These are phyloP conservation scores for Melangyna quadrimaculata DNA, from an alignment of 2,888 invertebrate genomes.

Conservation along the genomic window DNA sequence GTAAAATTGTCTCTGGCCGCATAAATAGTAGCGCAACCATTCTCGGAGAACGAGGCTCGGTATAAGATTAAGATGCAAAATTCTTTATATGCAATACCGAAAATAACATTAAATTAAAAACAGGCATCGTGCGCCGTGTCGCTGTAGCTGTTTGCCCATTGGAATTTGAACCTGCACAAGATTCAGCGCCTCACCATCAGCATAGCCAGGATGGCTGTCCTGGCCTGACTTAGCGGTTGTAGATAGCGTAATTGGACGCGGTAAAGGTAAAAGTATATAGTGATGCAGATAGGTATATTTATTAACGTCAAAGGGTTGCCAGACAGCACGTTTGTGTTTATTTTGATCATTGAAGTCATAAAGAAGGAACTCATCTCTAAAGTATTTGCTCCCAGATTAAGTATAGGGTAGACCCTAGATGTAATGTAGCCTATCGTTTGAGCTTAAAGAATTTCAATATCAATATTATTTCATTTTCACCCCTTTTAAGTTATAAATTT, in stretches of 20 bases:
- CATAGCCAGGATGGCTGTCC: constrained; percentile 14
- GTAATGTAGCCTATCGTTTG: no score
- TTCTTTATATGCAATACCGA: constrained; percentile 81
- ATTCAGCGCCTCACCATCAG: constrained; percentile 32
- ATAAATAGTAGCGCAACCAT: constrained; percentile 65
- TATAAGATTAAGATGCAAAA: constrained; percentile 81
- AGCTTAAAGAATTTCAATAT: no score
- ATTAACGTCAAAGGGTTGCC: constrained; percentile 50
- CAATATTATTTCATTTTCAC: no score
- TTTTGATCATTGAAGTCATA: no score
- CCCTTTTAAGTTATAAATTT: no score
- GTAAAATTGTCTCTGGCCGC: constrained; percentile 53
- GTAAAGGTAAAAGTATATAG: constrained; percentile 28
- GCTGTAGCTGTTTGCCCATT: constrained; percentile 27
- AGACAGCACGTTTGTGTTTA: not conserved
- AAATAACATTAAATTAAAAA: constrained; percentile 81
- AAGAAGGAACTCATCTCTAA: no score
- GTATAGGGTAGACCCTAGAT: no score
- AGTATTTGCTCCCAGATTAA: no score
- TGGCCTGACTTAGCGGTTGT: constrained; percentile 58
- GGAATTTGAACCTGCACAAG: constrained; percentile 15
- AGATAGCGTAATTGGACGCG: constrained; percentile 70
- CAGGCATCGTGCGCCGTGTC: constrained; percentile 74
- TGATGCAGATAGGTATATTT: constrained; percentile 62
- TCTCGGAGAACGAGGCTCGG: constrained; percentile 21